Percentiles rank a stretch among this genome's conserved stretches.
phyloP scores from a whole-genome alignment of 2,888 invertebrate species.

The Sarcophaga rosellei region DNA sequence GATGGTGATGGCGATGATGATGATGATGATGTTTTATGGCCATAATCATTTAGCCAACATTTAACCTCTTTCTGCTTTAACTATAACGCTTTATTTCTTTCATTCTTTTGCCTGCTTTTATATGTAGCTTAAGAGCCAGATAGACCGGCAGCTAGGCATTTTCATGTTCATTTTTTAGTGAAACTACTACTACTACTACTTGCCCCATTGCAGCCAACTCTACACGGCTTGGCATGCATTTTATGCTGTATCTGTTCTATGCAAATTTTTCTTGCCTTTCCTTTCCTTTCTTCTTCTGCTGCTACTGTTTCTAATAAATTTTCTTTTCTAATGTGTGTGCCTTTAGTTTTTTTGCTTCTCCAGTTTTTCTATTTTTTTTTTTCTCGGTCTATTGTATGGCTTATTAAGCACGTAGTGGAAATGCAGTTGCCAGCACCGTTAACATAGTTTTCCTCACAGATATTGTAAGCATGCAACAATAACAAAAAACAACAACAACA shows the following conservation, averaged over 20 bases:
- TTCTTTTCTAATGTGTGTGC: not conserved
- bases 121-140: not conserved
- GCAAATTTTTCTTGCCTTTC: constrained; percentile 16
- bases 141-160: too few relatives aligned
- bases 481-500: constrained; percentile 44
- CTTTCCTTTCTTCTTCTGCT: not conserved
- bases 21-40: constrained; percentile 18
- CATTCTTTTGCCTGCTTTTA: not conserved
- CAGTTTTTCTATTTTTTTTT: constrained; percentile 2
- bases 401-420: constrained; percentile 47
- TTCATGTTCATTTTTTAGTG: not conserved
- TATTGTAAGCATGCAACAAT: not conserved
- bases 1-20: not conserved
- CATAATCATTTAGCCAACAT: constrained; percentile 59
- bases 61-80: constrained; percentile 60
- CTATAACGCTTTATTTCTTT: constrained; percentile 13
- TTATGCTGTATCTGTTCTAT: not conserved
- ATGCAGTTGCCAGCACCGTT: constrained; percentile 57
- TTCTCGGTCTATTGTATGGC: constrained; percentile 33
- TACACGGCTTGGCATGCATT: too few relatives aligned
- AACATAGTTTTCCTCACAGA: constrained; percentile 20
- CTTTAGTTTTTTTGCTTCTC: not conserved
- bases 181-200: constrained; percentile 37
- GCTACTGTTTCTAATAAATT: constrained; percentile 17
- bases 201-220: not conserved